These are phyloP conservation scores for Heteropelma amictum DNA, from an alignment of 2,888 invertebrate genomes.

Conservation along the genomic window DNA sequence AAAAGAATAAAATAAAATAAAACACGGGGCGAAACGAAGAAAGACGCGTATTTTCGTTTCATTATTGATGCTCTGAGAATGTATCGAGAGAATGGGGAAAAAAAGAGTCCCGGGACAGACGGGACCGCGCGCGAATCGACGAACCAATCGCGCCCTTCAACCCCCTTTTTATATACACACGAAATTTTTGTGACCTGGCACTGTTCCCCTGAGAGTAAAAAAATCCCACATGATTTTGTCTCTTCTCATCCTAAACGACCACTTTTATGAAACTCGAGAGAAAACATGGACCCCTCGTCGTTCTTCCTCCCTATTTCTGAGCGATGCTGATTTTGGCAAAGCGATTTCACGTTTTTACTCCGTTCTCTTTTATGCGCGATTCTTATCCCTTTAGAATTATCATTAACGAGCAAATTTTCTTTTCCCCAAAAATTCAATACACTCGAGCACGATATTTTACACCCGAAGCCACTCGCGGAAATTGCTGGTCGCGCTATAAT, in stretches of 20 bases:
- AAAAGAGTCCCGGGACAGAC: conserved; percentile 50
- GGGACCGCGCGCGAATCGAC: conserved; percentile 53
- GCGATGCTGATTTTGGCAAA: conserved; percentile 2
- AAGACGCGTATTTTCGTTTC: conserved; percentile 57
- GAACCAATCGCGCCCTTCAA: conserved; percentile 24
- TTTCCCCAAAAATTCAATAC: not conserved
- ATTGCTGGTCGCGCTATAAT: too few species aligned
- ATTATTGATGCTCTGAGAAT: conserved; percentile 64
- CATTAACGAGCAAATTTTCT: not conserved
- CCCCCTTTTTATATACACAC: conserved; percentile 7
- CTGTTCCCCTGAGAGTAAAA: conserved; percentile 42
- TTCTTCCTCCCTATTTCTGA: not conserved
- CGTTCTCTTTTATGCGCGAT: conserved; percentile 28
- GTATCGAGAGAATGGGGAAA: conserved; percentile 33
- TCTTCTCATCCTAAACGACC: conserved; percentile 49
- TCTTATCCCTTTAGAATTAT: conserved; percentile 7
- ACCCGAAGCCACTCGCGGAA: too few species aligned
- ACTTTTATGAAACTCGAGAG: conserved; percentile 40
- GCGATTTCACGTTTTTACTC: conserved; percentile 19
- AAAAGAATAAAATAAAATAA: conserved; percentile 22
- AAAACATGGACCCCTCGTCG: conserved; percentile 15
- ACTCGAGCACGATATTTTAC: too few species aligned
- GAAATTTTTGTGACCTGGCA: conserved; percentile 47
- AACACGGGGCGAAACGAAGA: conserved; percentile 37
- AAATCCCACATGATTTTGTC: conserved; percentile 54